Evolutionary conservation across 1,140 invertebrate species (phyloP).

Genomic region (Ylistrum balloti): DNA sequence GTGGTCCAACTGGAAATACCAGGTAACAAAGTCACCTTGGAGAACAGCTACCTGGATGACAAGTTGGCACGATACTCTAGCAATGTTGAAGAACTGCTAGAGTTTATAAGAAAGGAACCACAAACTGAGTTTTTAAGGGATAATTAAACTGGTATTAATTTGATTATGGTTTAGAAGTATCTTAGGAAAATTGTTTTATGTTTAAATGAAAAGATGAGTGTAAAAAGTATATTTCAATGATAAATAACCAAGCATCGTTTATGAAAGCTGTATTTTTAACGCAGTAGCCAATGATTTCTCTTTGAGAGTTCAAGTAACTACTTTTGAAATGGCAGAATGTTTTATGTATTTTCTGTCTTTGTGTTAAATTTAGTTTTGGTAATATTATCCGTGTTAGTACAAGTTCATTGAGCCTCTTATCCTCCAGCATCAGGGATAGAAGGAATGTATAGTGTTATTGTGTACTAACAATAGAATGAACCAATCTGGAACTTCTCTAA

Average conservation of each 20-base stretch:
- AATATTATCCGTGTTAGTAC: too few species aligned
- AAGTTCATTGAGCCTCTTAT: too few species aligned
- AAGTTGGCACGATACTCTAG: constrained; percentile 66
- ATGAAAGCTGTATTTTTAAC: neutral
- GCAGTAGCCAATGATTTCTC: neutral
- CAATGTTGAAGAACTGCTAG: constrained; percentile 66
- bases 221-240: neutral
- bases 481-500: too few species aligned
- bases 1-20: constrained; percentile 73
- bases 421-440: too few species aligned
- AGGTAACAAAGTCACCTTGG: constrained; percentile 69
- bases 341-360: too few species aligned
- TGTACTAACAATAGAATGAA: too few species aligned
- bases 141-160: neutral
- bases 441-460: too few species aligned
- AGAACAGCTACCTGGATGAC: constrained; percentile 66
- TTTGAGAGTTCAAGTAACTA: too few species aligned
- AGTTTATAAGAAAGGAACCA: constrained; percentile 66
- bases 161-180: neutral
- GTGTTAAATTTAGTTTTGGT: too few species aligned
- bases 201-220: neutral
- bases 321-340: too few species aligned
- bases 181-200: neutral
- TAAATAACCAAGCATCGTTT: neutral
- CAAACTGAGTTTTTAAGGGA: constrained; percentile 48